Evolutionary conservation across 2,888 invertebrate species (phyloP).

Genomic region (Drosophila vallismaia): DNA sequence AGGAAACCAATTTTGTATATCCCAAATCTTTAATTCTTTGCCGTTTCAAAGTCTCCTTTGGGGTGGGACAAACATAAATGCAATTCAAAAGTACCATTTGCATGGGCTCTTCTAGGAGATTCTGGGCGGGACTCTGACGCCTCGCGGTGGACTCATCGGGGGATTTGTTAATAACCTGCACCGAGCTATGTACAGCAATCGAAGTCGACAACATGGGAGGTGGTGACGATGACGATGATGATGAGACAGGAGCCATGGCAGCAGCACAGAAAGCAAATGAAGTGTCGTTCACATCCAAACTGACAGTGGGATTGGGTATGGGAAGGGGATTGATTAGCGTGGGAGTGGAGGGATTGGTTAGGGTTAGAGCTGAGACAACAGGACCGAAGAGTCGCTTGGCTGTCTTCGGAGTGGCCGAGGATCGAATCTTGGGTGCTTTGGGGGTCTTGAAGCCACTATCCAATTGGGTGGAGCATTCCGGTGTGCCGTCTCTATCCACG

Average conservation of each 20-base stretch:
- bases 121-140: slow-evolving; percentile 13
- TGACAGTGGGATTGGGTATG: slow-evolving; percentile 17
- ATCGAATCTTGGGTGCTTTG: slow-evolving; percentile 76
- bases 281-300: slow-evolving; percentile 36
- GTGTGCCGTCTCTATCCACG: slow-evolving; percentile 35
- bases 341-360: slow-evolving; percentile 28
- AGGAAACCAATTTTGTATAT: too few species aligned
- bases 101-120: slow-evolving; percentile 47
- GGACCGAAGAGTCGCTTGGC: slow-evolving; percentile 69
- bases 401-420: slow-evolving; percentile 56
- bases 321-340: slow-evolving; percentile 11
- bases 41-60: slow-evolving; percentile 58
- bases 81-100: slow-evolving; percentile 60
- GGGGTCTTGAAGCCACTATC: slow-evolving; percentile 83
- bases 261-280: slow-evolving; percentile 61
- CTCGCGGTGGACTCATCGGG: slow-evolving; percentile 34
- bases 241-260: slow-evolving; percentile 39
- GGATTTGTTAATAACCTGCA: slow-evolving; percentile 32
- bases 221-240: slow-evolving; percentile 31
- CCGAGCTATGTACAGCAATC: slow-evolving; percentile 42
- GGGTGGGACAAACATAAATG: slow-evolving; percentile 18
- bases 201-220: slow-evolving; percentile 33
- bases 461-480: slow-evolving; percentile 44
- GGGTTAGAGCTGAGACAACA: slow-evolving; percentile 30
- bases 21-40: slow-evolving; percentile 17